Base-by-base conservation (phyloP, 2,888 invertebrate genomes). In the Iselma pallidipennis region DNA sequence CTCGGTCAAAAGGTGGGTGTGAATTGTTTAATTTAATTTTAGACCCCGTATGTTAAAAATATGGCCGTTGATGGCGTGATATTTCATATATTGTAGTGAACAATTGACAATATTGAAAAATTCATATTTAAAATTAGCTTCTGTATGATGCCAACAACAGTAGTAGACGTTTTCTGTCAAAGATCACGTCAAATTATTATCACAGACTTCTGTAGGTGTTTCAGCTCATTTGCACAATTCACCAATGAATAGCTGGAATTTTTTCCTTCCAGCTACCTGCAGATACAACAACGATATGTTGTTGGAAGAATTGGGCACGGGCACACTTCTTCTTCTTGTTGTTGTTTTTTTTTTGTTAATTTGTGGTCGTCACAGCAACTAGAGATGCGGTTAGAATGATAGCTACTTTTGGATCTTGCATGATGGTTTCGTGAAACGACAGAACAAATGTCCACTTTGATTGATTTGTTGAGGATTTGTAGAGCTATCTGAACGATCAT, bases 11-110 rank as follows among this genome's bases (percentile, higher is more conserved):
- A 58, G 58, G 63, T 63, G 63, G 63, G 63, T 63, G 63, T 63
- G 63, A 63, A 59, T 55, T 63, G 49, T 63, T 63, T 63, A 45
- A 49, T 58, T 63, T 63, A 63, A 59, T 59, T 63, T 63, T 59
- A 63, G 63, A 63, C 23, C 45, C 21, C 19, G 10, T n/a, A 9
- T 50, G 61, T 58, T 51, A 62, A 58, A 60, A 60, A 51, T 31
- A 62, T 62, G 61, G 56, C 61, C 42, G 21, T 10, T 37, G 7
- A 19, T 42, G 16, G 9, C 6, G 16, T 19, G 29, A 37, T 16
- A 37, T 16, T 16, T 37, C 6, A 5, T 37, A 33, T 14, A 29
- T 29, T 12, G 10, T 12, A 29, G 12, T 29, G 12, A 12, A 29
- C 1, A 29, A 29, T 12, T 29, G 29, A 29, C 7, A 29, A 29